These are phyloP conservation scores for Hirtodrosophila confusa DNA, from an alignment of 2,888 invertebrate genomes.

Conservation along the genomic window DNA sequence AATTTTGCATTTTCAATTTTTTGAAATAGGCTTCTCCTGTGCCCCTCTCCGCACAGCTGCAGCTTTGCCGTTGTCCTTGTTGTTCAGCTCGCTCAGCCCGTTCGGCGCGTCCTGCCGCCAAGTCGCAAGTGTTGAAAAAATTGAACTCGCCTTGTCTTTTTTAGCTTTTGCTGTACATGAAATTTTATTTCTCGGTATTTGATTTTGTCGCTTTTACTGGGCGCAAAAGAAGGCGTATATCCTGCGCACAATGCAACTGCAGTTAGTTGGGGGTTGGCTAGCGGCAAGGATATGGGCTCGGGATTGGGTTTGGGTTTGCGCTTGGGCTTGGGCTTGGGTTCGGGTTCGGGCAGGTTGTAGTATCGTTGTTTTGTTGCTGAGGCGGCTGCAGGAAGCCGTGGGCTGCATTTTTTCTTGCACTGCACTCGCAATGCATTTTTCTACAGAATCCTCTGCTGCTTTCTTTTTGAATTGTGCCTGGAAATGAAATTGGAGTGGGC, in stretches of 20 bases:
- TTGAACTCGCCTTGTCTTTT: conserved; percentile 47
- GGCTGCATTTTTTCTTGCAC: conserved; percentile 61
- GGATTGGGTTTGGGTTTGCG: background rate
- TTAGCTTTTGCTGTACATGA: conserved; percentile 59
- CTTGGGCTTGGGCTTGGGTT: too few species aligned
- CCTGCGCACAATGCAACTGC: conserved; percentile 51
- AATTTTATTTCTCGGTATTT: conserved; percentile 78
- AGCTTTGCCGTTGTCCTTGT: conserved; percentile 47
- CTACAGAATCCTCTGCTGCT: conserved; percentile 40
- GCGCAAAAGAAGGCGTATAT: conserved; percentile 37
- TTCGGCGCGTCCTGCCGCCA: conserved; percentile 10
- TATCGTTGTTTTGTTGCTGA: conserved; percentile 48
- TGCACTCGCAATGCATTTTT: conserved; percentile 63
- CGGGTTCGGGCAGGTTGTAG: background rate
- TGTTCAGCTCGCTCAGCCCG: background rate
- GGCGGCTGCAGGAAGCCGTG: conserved; percentile 57
- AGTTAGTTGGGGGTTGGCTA: conserved; percentile 39
- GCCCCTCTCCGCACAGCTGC: conserved; percentile 19
- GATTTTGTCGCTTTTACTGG: conserved; percentile 71
- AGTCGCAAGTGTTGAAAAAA: conserved; percentile 55
- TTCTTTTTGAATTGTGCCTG: conserved; percentile 39
- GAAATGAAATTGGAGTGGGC: background rate
- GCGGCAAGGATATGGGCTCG: conserved; percentile 4
- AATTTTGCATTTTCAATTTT: conserved; percentile 80
- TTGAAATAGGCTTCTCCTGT: conserved; percentile 77